These are phyloP conservation scores for Sylvietta virens DNA, from an alignment of 2,113 vertebrate species.

Conservation along the genomic window DNA sequence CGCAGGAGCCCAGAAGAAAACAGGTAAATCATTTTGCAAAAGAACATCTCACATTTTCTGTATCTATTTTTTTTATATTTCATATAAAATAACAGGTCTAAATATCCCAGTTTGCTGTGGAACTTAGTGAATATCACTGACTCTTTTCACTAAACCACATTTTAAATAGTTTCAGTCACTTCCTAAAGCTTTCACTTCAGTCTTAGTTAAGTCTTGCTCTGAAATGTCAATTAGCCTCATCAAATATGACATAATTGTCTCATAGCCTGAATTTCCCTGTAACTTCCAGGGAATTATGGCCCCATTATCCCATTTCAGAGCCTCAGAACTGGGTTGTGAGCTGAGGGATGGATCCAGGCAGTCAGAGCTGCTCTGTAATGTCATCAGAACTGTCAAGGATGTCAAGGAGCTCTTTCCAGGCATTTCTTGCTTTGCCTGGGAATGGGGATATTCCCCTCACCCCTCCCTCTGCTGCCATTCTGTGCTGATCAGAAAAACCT, in stretches of 20 bases:
- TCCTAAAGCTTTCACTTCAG: neutral
- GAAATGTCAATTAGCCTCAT: neutral
- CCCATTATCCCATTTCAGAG: neutral
- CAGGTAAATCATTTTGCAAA: neutral
- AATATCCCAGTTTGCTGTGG: neutral
- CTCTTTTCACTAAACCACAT: neutral
- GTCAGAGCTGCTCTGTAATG: neutral
- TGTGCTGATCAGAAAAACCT: neutral
- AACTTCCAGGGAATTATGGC: neutral
- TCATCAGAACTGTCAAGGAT: neutral
- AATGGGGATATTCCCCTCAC: neutral
- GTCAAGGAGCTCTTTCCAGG: neutral
- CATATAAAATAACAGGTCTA: neutral
- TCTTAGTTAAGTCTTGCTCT: neutral
- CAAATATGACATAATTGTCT: neutral
- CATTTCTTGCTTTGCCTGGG: neutral
- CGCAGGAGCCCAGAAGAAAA: neutral
- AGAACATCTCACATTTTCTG: neutral
- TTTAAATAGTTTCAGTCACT: neutral
- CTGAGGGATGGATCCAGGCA: neutral
- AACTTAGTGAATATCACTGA: neutral
- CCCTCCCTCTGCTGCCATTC: neutral
- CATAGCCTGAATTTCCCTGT: neutral
- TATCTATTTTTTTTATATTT: accelerated
- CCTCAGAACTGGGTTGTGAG: neutral